Evolutionary conservation across 2,113 vertebrate species (phyloP).

Genomic region (Daphoenositta chrysoptera): DNA sequence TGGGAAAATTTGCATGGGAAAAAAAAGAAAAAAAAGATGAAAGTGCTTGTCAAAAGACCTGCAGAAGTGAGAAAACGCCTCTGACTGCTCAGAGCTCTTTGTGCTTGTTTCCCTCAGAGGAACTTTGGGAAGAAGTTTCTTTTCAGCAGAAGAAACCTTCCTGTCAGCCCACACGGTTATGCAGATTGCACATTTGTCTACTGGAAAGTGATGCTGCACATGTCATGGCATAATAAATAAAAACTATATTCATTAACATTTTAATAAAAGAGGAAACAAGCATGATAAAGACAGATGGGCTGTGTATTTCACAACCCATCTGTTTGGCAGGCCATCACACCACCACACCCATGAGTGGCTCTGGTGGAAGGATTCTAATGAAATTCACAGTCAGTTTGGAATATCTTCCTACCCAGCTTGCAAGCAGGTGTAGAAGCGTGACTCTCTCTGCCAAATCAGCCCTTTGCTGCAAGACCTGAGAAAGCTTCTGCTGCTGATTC

Average conservation of each 20-base stretch:
- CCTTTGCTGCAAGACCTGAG: not conserved
- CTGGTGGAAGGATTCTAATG: conserved; percentile 56
- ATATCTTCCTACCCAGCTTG: conserved; percentile 26
- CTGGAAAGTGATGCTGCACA: conserved; percentile 65
- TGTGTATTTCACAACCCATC: conserved; percentile 67
- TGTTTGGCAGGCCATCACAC: conserved; percentile 62
- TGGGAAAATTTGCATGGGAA: not conserved
- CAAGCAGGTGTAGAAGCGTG: conserved; percentile 47
- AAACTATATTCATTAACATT: conserved; percentile 79
- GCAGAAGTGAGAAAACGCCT: not conserved
- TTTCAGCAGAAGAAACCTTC: conserved; percentile 10
- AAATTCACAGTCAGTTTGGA: conserved; percentile 30
- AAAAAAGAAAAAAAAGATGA: not conserved
- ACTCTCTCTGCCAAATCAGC: conserved; percentile 33
- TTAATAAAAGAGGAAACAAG: conserved; percentile 78
- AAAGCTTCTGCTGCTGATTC: not conserved
- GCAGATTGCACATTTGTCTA: conserved; percentile 62
- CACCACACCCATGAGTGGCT: conserved; percentile 60
- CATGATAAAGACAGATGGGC: conserved; percentile 76
- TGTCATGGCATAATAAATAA: conserved; percentile 73
- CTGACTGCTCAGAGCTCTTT: not conserved
- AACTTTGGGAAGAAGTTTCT: conserved; percentile 16
- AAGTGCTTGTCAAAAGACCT: not conserved
- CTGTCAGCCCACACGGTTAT: conserved; percentile 38
- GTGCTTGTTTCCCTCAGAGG: not conserved